phyloP scores from a whole-genome alignment of 2,888 invertebrate genomes.

The Leptogaster cylindrica region DNA sequence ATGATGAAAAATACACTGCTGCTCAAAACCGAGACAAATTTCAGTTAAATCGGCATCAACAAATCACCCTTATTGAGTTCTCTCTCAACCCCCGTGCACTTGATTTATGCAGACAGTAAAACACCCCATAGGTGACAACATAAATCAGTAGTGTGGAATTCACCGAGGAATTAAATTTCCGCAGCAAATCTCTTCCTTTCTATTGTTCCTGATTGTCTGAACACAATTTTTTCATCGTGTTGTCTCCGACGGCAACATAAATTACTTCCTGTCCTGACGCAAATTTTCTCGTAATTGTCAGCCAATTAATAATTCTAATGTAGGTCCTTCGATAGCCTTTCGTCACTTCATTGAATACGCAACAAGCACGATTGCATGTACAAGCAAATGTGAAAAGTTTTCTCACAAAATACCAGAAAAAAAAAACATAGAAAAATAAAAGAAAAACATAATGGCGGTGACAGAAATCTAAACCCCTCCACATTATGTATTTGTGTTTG shows the following conservation, averaged over 20 bases:
- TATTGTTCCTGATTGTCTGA: background rate
- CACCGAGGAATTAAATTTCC: background rate
- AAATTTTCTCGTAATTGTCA: constrained; percentile 46
- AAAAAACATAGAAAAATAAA: background rate
- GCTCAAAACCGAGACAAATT: constrained; percentile 41
- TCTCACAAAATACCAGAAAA: no score
- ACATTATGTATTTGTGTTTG: no score
- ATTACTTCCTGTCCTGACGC: constrained; percentile 24
- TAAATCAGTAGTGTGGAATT: constrained; percentile 42
- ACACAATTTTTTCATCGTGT: constrained; percentile 1
- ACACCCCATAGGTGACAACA: constrained; percentile 45
- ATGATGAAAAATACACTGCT: constrained; percentile 27
- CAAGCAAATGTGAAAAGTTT: no score
- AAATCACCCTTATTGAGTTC: constrained; percentile 44
- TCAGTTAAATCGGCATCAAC: no score
- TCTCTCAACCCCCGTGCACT: constrained; percentile 4
- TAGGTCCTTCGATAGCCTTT: constrained; percentile 41
- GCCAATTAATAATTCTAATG: constrained; percentile 46
- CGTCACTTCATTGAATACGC: constrained; percentile 46
- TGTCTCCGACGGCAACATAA: constrained; percentile 8
- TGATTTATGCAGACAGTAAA: constrained; percentile 45
- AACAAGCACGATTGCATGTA: no score
- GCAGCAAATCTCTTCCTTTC: background rate
- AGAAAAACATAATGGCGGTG: no score
- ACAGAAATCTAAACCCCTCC: no score